phyloP scores from a whole-genome alignment of 2,888 invertebrate genomes.

The Muschampia plurimacula region DNA sequence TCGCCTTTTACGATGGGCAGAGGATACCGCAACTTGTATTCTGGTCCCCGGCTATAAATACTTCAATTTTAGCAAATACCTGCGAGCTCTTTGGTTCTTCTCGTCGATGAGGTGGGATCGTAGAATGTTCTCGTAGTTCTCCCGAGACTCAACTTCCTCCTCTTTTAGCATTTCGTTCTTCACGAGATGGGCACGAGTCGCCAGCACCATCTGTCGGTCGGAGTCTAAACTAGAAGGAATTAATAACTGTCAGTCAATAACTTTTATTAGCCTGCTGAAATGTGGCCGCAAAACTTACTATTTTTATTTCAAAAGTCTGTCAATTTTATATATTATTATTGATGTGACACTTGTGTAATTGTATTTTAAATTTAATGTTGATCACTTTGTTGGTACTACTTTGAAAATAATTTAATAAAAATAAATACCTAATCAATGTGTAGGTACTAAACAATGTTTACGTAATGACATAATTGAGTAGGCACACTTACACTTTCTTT shows the following conservation, averaged over 20 bases:
- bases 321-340: too few relatives aligned
- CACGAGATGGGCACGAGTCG: slow-evolving; percentile 73
- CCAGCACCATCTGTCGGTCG: slow-evolving; percentile 83
- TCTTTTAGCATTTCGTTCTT: slow-evolving; percentile 79
- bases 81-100: slow-evolving; percentile 79
- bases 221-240: slow-evolving; percentile 68
- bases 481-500: slow-evolving; percentile 67
- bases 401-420: too few relatives aligned
- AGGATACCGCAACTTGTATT: too few relatives aligned
- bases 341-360: too few relatives aligned
- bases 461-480: neutral
- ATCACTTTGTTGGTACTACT: too few relatives aligned
- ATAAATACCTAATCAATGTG: too few relatives aligned
- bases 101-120: slow-evolving; percentile 79
- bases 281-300: neutral
- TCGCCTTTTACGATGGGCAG: too few relatives aligned
- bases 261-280: neutral
- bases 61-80: slow-evolving; percentile 49
- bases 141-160: slow-evolving; percentile 71
- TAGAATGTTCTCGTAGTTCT: slow-evolving; percentile 74
- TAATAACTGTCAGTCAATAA: neutral
- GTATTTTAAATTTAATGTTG: too few relatives aligned
- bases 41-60: too few relatives aligned
- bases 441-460: too few relatives aligned
- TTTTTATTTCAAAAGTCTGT: neutral